Base-by-base conservation (phyloP, 2,888 invertebrate genomes). In the Apamea monoglypha region DNA sequence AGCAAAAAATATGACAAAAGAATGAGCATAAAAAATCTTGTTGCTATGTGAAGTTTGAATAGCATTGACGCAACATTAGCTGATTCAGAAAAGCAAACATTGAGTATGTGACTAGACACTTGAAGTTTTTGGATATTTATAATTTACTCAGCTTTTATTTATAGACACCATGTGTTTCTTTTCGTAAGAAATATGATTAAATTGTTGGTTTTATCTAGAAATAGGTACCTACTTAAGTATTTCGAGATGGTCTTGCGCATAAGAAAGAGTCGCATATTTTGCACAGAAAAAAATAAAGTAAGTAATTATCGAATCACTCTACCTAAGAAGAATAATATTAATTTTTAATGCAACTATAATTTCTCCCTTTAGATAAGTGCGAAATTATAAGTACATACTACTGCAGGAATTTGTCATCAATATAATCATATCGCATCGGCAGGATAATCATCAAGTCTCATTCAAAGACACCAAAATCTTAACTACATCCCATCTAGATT, bases 11-110 rank as follows among this genome's bases (percentile, higher is more conserved):
- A 40, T 50, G 5, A 69, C 78, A 56, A 81, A 69, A 47, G 53
- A 69, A 47, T 69, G 10, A 1, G 14, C 29, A 53, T 25, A 83
- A 69, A 75, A 77, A 56, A 69, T 21, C 47, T 50, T 47, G 78
- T 81, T 81, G 80, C 83, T 47, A 83, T 56, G 80, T 56, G 29
- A 32, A 64, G 56, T 77, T 77, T 59, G 63, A 69, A 83, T 56
- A 69, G 56, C 56, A 50, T 47, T 64, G 56, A 63, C 78, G 69
- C 64, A 78, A 83, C 78, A 64, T 69, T 47, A 36, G 83, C 81
- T 69, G 78, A 81, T 79, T 79, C 63, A 84, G 29, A 47, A 78
- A 68, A 40, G 16, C 56, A 61, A 71, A 78, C 53, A 77, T 76
- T 50, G 32, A 53, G 82, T 47, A 77, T 32, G 32, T 53, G 53